Percentiles rank a stretch among this genome's conserved stretches.
Evolutionary conservation across 2,888 invertebrate genomes (phyloP).

Genomic region (Eristalis intricaria): DNA sequence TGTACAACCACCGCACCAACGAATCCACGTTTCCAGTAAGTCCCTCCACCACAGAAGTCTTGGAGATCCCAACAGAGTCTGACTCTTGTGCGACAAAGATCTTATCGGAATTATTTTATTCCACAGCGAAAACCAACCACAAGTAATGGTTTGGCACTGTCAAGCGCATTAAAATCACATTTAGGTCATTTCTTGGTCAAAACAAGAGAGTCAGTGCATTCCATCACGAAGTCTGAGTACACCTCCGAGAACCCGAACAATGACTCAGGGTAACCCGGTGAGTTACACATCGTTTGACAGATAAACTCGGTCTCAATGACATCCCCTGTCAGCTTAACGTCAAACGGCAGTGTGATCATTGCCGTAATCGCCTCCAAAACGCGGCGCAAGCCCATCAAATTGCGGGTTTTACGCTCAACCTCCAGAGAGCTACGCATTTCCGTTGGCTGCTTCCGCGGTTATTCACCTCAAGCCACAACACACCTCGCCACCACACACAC

Average conservation of each 20-base stretch:
- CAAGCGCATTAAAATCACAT: not conserved
- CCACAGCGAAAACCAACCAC: not conserved
- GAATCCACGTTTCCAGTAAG: no score
- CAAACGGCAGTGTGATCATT: not conserved
- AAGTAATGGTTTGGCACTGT: not conserved
- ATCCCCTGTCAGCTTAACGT: not conserved
- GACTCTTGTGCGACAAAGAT: no score
- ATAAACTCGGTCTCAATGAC: not conserved
- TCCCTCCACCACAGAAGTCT: no score
- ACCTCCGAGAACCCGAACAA: not conserved
- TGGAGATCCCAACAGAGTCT: no score
- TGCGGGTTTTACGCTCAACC: not conserved
- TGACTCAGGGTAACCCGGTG: not conserved
- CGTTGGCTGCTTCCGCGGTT: constrained; percentile 3
- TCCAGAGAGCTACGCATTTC: not conserved
- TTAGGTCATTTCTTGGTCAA: not conserved
- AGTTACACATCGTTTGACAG: not conserved
- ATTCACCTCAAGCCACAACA: not conserved
- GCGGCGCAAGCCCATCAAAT: not conserved
- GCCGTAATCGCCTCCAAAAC: not conserved
- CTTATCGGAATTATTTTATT: no score
- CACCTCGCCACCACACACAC: not conserved
- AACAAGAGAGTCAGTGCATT: not conserved
- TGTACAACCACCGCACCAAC: no score
- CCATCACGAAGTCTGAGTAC: not conserved